phyloP scores from a whole-genome alignment of 2,113 vertebrate genomes.

The Psittacus erithacus region DNA sequence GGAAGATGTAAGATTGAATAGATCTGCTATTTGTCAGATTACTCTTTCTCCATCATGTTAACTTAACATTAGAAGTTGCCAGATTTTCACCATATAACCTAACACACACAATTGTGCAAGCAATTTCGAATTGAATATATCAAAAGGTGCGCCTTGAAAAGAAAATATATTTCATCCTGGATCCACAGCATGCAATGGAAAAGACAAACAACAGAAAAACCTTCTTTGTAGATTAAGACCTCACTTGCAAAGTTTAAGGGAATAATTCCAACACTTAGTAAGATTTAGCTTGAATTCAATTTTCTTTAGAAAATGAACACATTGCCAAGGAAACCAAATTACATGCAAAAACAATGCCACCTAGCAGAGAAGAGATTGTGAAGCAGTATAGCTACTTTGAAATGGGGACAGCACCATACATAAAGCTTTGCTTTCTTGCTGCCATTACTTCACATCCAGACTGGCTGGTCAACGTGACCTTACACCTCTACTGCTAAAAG shows the following conservation, averaged over 20 bases:
- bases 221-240: background rate
- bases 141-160: background rate
- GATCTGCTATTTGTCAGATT: background rate
- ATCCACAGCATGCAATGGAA: background rate
- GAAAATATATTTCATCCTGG: background rate
- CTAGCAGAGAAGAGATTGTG: background rate
- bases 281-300: background rate
- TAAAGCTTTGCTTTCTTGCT: background rate
- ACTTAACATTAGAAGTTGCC: background rate
- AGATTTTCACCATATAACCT: background rate
- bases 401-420: background rate
- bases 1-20: background rate
- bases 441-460: background rate
- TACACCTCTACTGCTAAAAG: background rate
- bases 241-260: background rate
- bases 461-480: background rate
- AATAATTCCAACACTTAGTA: background rate
- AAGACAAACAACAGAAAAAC: background rate
- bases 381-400: background rate
- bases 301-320: background rate
- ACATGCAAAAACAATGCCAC: background rate
- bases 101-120: background rate
- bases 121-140: background rate
- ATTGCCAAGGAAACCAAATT: background rate
- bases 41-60: background rate